Percentiles rank a stretch among this genome's conserved stretches.
Conservation (phyloP, 2,888 invertebrate species). For the Rhodophaea formosa region DNA sequence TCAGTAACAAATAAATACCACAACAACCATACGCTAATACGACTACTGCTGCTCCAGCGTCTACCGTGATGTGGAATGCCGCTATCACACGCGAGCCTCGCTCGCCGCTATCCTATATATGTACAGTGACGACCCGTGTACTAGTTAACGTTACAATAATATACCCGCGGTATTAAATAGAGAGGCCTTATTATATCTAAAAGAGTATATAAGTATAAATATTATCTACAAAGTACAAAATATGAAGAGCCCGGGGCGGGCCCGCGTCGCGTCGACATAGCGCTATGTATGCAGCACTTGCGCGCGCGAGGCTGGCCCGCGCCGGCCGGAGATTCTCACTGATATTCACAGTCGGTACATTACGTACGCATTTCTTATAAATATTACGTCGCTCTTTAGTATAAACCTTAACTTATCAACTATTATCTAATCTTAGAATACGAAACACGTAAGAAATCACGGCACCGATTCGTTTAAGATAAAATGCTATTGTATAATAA, state of each 20-base stretch:
- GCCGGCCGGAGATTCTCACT: not conserved
- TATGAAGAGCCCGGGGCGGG: constrained; percentile 13
- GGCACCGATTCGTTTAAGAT: no score
- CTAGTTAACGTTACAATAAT: constrained; percentile 18
- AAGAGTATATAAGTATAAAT: constrained; percentile 12
- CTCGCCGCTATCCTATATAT: constrained; percentile 19
- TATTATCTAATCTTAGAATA: not conserved
- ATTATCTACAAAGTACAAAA: constrained; percentile 12
- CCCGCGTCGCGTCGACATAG: constrained; percentile 6
- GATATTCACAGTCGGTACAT: not conserved
- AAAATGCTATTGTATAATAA: no score
- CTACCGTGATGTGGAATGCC: constrained; percentile 9
- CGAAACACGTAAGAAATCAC: not conserved
- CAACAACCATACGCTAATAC: constrained; percentile 59
- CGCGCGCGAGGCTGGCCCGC: not conserved
- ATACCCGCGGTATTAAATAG: constrained; percentile 25
- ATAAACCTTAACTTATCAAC: not conserved
- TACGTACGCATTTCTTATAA: not conserved
- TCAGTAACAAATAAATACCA: constrained; percentile 63
- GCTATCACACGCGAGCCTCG: constrained; percentile 8
- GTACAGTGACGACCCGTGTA: constrained; percentile 25
- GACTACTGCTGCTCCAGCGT: constrained; percentile 33
- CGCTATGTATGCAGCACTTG: constrained; percentile 8
- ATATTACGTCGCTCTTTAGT: not conserved
- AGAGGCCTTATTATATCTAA: constrained; percentile 12